Evolutionary conservation across 2,888 invertebrate species (phyloP), one percentile per base, ranked within the genome.

Genomic region (Lepidonotus clava): DNA sequence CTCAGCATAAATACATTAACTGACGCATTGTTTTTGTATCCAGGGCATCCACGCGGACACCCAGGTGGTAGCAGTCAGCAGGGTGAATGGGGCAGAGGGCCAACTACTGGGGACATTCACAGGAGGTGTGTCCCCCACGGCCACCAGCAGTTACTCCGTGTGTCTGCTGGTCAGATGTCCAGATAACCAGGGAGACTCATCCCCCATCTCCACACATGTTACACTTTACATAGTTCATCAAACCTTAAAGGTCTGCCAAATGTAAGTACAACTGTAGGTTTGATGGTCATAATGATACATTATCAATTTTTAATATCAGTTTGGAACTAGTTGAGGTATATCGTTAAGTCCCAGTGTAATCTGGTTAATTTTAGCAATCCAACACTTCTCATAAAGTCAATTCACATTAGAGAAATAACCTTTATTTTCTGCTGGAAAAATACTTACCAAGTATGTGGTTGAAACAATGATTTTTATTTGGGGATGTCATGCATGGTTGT

Each of bases 81-180:
- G 80, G 11, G 1, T 14, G 32, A 28, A n/a, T 51, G 5, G 14
- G n/a, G 28, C 32, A 18, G n/a, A 41, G 8, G 41, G 46, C 1
- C 21, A 40, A 14, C 46, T 80, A 24, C 32, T 46, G 11, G 80
- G 80, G 4, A 6, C 41, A 28, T 51, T 46, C 46, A 80, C 5
- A 11, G 40, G 11, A n/a, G 40, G 76, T 5, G 1, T 40, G 21
- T 34, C 21, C 6, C 38, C 38, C 18, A 6, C 71, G 34, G 71
- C 34, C n/a, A 36, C 11, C 36, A 24, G 24, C 38, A 1, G 4
- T 34, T 6, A n/a, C 14, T 80, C 14, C 46, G 28, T 18, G 6
- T 80, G 80, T 80, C 46, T 80, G 8, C 32, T 5, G 28, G 80
- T 80, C 41, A 80, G 46, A 41, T 80, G 80, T 24, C 80, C 80